These are phyloP conservation scores for Rhimphoctona megacephalus DNA, from an alignment of 2,888 invertebrate species.

Conservation along the genomic window DNA sequence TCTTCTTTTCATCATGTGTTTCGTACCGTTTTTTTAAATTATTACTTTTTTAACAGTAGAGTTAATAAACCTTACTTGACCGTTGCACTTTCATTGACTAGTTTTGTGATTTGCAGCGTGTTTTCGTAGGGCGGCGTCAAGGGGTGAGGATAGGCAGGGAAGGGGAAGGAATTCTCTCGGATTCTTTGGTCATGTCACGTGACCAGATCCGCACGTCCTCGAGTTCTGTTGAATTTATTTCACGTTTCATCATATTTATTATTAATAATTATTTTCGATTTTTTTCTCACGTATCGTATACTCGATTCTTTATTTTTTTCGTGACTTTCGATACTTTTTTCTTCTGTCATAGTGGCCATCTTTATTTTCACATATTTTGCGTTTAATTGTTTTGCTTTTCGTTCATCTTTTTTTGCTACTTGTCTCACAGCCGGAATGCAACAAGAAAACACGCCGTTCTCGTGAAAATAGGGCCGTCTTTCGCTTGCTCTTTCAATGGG, in stretches of 20 bases:
- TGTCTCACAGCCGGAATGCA: slow-evolving; percentile 43
- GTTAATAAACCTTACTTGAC: slow-evolving; percentile 81
- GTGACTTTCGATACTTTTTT: slow-evolving; percentile 22
- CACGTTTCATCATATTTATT: not conserved
- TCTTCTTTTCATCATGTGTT: not conserved
- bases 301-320: not conserved
- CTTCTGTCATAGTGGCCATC: not conserved
- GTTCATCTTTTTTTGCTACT: not conserved
- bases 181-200: not conserved
- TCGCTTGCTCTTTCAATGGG: not conserved
- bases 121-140: slow-evolving; percentile 58
- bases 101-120: slow-evolving; percentile 81
- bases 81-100: slow-evolving; percentile 85
- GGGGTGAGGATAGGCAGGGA: not conserved
- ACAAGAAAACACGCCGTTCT: slow-evolving; percentile 39
- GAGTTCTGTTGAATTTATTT: not conserved
- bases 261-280: not conserved
- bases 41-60: slow-evolving; percentile 71
- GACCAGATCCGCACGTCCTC: not conserved
- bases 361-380: slow-evolving; percentile 11
- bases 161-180: slow-evolving; percentile 26
- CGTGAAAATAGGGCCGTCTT: slow-evolving; percentile 28
- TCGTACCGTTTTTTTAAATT: slow-evolving; percentile 48
- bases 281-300: not conserved
- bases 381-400: slow-evolving; percentile 1